phyloP scores from a whole-genome alignment of 2,113 vertebrate genomes.

The Rissa tridactyla region DNA sequence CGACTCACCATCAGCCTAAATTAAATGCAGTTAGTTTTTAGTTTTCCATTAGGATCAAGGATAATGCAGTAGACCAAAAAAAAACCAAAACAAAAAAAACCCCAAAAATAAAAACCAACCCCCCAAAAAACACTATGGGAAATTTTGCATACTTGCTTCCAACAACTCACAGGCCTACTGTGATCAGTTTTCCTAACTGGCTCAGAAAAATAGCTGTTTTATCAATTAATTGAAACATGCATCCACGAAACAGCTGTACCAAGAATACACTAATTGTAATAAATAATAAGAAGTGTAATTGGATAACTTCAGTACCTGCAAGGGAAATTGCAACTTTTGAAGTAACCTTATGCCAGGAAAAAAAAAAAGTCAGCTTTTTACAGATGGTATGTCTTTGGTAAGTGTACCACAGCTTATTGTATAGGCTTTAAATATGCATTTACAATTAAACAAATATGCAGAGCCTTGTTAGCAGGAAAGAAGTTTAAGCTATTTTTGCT shows the following conservation, averaged over 20 bases:
- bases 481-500: not conserved
- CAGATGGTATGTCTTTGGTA: not conserved
- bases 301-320: not conserved
- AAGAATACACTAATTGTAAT: not conserved
- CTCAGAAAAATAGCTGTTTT: not conserved
- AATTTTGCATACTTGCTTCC: not conserved
- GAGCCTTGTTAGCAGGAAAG: not conserved
- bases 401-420: not conserved
- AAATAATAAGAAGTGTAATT: not conserved
- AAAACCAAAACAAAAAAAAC: not conserved
- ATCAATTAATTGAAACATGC: not conserved
- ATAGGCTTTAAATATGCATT: not conserved
- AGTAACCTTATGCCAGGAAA: not conserved
- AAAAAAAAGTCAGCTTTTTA: not conserved
- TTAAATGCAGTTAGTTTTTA: not conserved
- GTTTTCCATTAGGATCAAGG: not conserved
- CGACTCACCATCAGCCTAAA: not conserved
- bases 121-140: accelerated
- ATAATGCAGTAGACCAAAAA: not conserved
- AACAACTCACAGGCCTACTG: not conserved
- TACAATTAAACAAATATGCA: not conserved
- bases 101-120: not conserved
- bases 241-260: not conserved
- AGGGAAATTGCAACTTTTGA: not conserved
- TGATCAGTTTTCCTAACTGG: not conserved